Base-by-base conservation (phyloP, 2,888 invertebrate genomes). In the Theodoxus fluviatilis region DNA sequence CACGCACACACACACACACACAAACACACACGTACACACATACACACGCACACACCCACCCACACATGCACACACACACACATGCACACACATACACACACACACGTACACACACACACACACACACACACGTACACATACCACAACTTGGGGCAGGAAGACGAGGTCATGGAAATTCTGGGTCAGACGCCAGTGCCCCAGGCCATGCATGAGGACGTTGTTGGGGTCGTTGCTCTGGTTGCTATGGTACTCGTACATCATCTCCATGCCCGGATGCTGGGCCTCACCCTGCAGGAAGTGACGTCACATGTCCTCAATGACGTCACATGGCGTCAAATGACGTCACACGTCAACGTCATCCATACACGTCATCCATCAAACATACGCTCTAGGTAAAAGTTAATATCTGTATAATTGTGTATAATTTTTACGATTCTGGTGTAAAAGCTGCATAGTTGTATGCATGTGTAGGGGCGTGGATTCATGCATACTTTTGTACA, bases 101-200 rank as follows among this genome's bases (percentile, higher is more conserved):
- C 57, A 57, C 57, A 57, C 57, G 31, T 31, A 57, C 57, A 57
- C 57, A 57, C 57, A 57, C 57, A 57, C 57, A 57, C 57, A 57
- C 57, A 3, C 2, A 15, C 3, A 4, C 22, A 25, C 25, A 2
- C 12, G 31, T 25, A 35, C 28, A 75, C 79, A 72, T 75, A 85
- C 85, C 69, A 83, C 80, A 70, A 81, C 79, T 68, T 79, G 74
- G 1, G 84, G 84, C 12, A 81, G 76, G 71, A 82, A 85, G 28
- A 77, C 73, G 3, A 85, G 70, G 69, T 85, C 85, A 77, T 85
- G 85, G 76, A 85, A 84, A 18, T 78, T 74, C 63, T 79, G 73
- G 18, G 84, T 83, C 66, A 85, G 68, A 43, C 85, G 74, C 85
- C 85, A 85, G 66, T 84, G 83, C 25, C 85, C 85, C 6, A 85